These are phyloP conservation scores for Sycophila sp. DNA, from an alignment of 1,140 invertebrate genomes.

Conservation along the genomic window DNA sequence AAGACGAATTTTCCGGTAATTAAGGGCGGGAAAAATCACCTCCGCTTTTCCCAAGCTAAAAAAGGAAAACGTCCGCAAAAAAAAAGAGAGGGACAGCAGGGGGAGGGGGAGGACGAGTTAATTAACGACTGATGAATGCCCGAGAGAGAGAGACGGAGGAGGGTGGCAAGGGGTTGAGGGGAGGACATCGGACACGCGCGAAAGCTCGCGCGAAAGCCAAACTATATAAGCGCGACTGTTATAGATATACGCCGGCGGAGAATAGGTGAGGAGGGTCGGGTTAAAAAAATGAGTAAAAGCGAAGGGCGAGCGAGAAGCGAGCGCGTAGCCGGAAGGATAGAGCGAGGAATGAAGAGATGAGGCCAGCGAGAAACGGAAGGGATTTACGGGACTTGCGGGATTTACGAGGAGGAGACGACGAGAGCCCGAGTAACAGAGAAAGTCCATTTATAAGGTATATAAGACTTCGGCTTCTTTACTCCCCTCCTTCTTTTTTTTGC, in stretches of 20 bases:
- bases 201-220: not conserved
- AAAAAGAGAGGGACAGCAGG: not conserved
- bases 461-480: conserved; percentile 4
- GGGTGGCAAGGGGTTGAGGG: not conserved
- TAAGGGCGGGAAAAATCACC: conserved; percentile 20
- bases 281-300: not conserved
- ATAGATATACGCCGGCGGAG: not conserved
- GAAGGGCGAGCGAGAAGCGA: not conserved
- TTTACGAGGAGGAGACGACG: conserved; percentile 33
- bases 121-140: conserved; percentile 21
- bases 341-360: not conserved
- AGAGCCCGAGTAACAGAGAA: conserved; percentile 29
- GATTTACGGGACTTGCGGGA: conserved; percentile 39
- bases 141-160: not conserved
- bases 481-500: not conserved
- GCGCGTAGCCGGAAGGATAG: not conserved
- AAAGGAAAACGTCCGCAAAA: not conserved
- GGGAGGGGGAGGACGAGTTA: conserved; percentile 3
- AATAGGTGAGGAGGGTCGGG: not conserved
- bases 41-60: not conserved
- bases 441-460: conserved; percentile 40
- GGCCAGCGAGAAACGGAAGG: conserved; percentile 30
- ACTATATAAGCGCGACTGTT: too few species aligned
- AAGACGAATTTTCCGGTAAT: conserved; percentile 32
- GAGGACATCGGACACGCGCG: not conserved